Conservation (phyloP, 2,888 invertebrate genomes). For the Pseudococcus jackbeardsleyi region DNA sequence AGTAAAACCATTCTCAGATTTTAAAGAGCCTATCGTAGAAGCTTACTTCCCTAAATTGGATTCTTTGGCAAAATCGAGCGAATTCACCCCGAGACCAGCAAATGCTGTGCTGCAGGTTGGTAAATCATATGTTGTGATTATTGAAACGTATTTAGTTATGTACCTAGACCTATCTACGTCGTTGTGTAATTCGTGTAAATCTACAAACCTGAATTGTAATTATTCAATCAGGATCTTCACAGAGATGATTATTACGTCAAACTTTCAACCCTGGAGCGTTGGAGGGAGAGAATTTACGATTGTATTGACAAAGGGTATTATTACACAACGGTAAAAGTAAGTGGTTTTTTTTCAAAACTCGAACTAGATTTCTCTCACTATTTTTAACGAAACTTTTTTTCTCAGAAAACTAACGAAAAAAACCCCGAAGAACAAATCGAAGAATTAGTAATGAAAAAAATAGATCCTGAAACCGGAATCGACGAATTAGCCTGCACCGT, state of each 20-base stretch:
- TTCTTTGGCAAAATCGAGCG: slow-evolving; percentile 80
- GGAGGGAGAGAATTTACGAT: slow-evolving; percentile 81
- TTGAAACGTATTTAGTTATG: background rate
- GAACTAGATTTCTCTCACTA: too few relatives aligned
- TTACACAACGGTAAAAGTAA: background rate
- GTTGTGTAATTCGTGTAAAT: too few relatives aligned
- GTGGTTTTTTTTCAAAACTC: background rate
- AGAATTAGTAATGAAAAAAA: background rate
- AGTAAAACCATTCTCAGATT: slow-evolving; percentile 76
- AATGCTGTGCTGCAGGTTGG: slow-evolving; percentile 67
- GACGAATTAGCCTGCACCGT: slow-evolving; percentile 84
- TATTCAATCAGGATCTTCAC: background rate
- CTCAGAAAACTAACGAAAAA: background rate
- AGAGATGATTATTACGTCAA: slow-evolving; percentile 72
- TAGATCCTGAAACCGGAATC: slow-evolving; percentile 74
- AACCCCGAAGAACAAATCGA: too few relatives aligned
- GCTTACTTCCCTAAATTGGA: slow-evolving; percentile 89
- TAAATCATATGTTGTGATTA: background rate
- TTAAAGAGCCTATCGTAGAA: slow-evolving; percentile 80
- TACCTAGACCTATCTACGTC: too few relatives aligned
- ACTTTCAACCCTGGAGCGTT: slow-evolving; percentile 79
- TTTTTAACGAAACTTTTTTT: background rate
- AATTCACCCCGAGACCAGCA: slow-evolving; percentile 78
- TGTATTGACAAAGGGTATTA: slow-evolving; percentile 77
- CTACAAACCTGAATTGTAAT: too few relatives aligned